Evolutionary conservation across 2,888 invertebrate species (phyloP).

Genomic region (Drosophila fungiperda): DNA sequence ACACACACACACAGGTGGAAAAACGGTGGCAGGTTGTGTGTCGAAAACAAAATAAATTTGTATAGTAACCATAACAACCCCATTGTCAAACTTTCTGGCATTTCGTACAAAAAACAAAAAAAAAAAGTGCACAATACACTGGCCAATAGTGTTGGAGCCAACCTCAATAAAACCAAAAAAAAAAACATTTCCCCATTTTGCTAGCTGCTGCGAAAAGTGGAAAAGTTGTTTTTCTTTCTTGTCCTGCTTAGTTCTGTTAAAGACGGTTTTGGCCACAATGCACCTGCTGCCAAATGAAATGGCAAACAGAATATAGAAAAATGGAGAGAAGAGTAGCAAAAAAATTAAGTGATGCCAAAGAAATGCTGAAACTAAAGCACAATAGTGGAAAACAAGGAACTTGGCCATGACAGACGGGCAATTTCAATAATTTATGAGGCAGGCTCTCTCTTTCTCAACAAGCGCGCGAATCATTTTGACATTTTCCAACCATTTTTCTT

Average conservation of each 20-base stretch:
- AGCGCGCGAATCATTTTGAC: conserved; percentile 70
- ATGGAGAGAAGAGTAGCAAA: not conserved
- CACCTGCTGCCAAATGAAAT: conserved; percentile 77
- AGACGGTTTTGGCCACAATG: conserved; percentile 56
- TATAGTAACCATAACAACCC: conserved; percentile 44
- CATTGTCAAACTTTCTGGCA: not conserved
- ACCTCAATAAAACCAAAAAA: conserved; percentile 33
- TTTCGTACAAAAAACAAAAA: conserved; percentile 13
- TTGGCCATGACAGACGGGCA: conserved; percentile 71
- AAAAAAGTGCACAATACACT: conserved; percentile 38
- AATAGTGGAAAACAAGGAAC: conserved; percentile 44
- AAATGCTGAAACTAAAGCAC: conserved; percentile 27
- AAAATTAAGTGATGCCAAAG: conserved; percentile 10
- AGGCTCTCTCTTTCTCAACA: conserved; percentile 22
- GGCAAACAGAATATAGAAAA: conserved; percentile 38
- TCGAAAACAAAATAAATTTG: conserved; percentile 75
- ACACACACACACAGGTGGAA: conserved; percentile 30
- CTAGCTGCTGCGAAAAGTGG: conserved; percentile 50
- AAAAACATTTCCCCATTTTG: conserved; percentile 12
- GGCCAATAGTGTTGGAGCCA: conserved; percentile 43
- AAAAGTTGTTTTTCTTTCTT: conserved; percentile 61
- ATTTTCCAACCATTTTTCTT: conserved; percentile 71
- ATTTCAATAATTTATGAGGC: conserved; percentile 77
- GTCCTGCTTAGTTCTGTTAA: conserved; percentile 53
- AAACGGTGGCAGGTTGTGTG: conserved; percentile 58